Percentiles rank a stretch among this genome's conserved stretches.
These are phyloP conservation scores for Coreius guichenoti DNA, from an alignment of 2,797 vertebrate species.

Conservation along the genomic window DNA sequence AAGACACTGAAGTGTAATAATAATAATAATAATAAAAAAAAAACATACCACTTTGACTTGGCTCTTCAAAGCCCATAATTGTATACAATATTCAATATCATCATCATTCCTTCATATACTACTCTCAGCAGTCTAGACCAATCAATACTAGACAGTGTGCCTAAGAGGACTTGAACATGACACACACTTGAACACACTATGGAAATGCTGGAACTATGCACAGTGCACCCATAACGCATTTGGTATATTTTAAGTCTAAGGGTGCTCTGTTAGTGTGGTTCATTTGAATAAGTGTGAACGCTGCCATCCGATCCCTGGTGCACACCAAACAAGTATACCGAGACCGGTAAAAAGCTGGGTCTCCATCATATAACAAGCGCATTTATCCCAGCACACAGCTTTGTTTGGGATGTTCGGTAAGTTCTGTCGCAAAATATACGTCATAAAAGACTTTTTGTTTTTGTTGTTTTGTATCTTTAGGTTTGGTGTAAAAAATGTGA, in stretches of 20 bases:
- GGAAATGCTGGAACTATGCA: not conserved
- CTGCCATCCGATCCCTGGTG: too few species aligned
- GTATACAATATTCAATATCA: constrained; percentile 70
- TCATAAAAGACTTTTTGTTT: not conserved
- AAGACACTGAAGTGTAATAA: constrained; percentile 58
- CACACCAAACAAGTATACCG: too few species aligned
- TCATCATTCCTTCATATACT: constrained; percentile 68
- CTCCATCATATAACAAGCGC: too few species aligned
- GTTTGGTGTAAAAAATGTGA: not conserved
- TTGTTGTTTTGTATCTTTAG: not conserved
- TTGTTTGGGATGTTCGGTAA: too few species aligned
- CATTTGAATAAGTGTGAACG: too few species aligned
- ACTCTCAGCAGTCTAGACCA: constrained; percentile 76
- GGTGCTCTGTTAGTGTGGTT: too few species aligned
- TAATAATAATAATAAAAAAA: too few species aligned
- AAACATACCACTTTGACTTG: constrained; percentile 80
- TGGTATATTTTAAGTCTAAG: not conserved
- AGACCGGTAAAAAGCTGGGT: too few species aligned
- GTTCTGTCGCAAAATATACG: too few species aligned
- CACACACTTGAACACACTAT: constrained; percentile 59
- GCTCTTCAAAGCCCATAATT: constrained; percentile 75
- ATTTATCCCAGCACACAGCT: too few species aligned
- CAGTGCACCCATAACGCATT: not conserved
- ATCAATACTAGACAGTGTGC: constrained; percentile 78
- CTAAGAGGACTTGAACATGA: constrained; percentile 60